Evolutionary conservation across 2,888 invertebrate species (phyloP).

Genomic region (Polyommatus iphigenia): DNA sequence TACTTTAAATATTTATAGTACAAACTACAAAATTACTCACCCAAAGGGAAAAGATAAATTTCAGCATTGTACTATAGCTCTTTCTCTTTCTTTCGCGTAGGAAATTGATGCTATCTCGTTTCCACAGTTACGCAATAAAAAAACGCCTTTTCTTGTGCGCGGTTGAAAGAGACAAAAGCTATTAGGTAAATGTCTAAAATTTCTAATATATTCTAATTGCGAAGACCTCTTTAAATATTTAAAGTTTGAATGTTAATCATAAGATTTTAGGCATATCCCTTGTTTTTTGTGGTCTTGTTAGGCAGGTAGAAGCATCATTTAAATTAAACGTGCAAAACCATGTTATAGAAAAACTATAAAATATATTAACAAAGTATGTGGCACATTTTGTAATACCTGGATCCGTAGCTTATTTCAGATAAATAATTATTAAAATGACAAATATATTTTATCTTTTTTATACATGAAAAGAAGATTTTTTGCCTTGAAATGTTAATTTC

Average conservation of each 20-base stretch:
- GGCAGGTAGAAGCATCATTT: background rate
- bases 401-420: background rate
- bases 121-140: too few relatives aligned
- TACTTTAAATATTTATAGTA: background rate
- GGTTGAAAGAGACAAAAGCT: too few relatives aligned
- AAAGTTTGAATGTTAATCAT: background rate
- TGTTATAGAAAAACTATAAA: background rate
- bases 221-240: background rate
- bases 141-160: too few relatives aligned
- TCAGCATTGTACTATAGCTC: too few relatives aligned
- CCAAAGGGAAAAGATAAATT: too few relatives aligned
- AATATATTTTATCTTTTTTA: background rate
- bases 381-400: conserved; percentile 12
- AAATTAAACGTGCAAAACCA: background rate
- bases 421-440: background rate
- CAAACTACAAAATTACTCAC: background rate
- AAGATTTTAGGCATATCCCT: background rate
- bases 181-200: too few relatives aligned
- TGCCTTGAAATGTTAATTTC: background rate
- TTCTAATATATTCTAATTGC: too few relatives aligned
- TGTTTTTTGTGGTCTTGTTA: background rate
- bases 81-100: too few relatives aligned
- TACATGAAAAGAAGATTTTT: background rate
- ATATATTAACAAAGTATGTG: background rate
- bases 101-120: too few relatives aligned